Conservation (phyloP, 53 echinoderm and acorn worm genomes). For the Pentamera pediparva region DNA sequence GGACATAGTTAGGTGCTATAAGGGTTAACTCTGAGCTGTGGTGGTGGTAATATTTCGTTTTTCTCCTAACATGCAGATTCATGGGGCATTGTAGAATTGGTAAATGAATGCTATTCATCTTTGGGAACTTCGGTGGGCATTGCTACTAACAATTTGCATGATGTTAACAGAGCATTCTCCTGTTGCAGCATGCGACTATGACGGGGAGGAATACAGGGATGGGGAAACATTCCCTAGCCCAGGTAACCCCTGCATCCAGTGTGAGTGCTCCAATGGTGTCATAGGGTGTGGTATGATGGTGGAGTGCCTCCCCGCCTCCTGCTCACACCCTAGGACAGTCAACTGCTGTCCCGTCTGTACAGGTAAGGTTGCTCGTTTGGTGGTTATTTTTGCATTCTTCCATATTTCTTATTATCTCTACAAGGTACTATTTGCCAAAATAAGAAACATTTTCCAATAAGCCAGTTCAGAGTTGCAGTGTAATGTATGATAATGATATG, state of each 20-base stretch:
- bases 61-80: too few relatives aligned
- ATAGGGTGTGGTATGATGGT: slow-evolving; percentile 37
- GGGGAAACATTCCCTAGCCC: slow-evolving; percentile 41
- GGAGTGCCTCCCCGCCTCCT: slow-evolving; percentile 41
- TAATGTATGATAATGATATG: too few relatives aligned
- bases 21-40: too few relatives aligned
- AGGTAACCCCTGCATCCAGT: slow-evolving; percentile 40
- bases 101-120: too few relatives aligned
- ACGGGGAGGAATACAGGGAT: slow-evolving; percentile 38
- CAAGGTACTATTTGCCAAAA: too few relatives aligned
- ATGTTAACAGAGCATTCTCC: background rate
- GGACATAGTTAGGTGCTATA: too few relatives aligned
- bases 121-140: background rate
- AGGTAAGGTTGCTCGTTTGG: slow-evolving; percentile 9
- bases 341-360: slow-evolving; percentile 49
- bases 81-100: too few relatives aligned
- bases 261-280: slow-evolving; percentile 35
- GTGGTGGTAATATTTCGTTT: too few relatives aligned
- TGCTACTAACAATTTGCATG: background rate
- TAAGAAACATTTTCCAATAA: too few relatives aligned
- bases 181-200: slow-evolving; percentile 25
- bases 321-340: slow-evolving; percentile 36
- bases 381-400: background rate
- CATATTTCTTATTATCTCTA: background rate
- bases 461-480: too few relatives aligned